A percentile compares a stretch with the other conserved stretches of the same genome.
Evolutionary conservation across 92 coral and sea anemone genomes (phyloP).

Genomic region (Siderastrea radians): DNA sequence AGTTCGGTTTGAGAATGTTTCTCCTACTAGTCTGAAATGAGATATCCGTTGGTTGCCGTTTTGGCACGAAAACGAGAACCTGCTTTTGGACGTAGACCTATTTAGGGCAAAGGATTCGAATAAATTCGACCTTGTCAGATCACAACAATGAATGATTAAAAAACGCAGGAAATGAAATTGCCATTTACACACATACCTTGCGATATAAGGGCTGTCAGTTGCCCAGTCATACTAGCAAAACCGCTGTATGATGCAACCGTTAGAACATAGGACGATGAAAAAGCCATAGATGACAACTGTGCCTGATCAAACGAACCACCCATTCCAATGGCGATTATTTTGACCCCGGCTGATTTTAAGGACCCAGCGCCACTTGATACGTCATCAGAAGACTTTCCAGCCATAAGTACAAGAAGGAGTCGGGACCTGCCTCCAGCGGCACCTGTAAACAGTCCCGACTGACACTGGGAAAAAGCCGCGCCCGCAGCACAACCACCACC

Average conservation of each 20-base stretch:
- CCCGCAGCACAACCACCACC: conserved; percentile 52
- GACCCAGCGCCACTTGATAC: conserved; percentile 68
- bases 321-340: conserved; percentile 87
- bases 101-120: too few relatives aligned
- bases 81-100: too few relatives aligned
- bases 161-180: too few relatives aligned
- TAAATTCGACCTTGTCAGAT: too few relatives aligned
- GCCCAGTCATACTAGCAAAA: conserved; percentile 27
- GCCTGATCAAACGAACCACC: conserved; percentile 54
- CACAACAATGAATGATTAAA: too few relatives aligned
- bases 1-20: too few relatives aligned
- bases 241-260: conserved; percentile 17
- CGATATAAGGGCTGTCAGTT: conserved; percentile 13
- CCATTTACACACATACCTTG: conserved; percentile 9
- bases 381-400: conserved; percentile 84
- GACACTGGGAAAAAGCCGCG: conserved; percentile 42
- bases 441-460: conserved; percentile 42
- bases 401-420: conserved; percentile 82
- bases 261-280: conserved; percentile 14
- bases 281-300: conserved; percentile 36
- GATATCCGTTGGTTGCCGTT: too few relatives aligned
- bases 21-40: too few relatives aligned
- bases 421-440: conserved; percentile 54
- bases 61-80: too few relatives aligned
- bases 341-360: conserved; percentile 69